Percentiles rank a stretch among this genome's conserved stretches.
Conservation (phyloP, 2,888 invertebrate genomes). For the Agapostemon virescens region DNA sequence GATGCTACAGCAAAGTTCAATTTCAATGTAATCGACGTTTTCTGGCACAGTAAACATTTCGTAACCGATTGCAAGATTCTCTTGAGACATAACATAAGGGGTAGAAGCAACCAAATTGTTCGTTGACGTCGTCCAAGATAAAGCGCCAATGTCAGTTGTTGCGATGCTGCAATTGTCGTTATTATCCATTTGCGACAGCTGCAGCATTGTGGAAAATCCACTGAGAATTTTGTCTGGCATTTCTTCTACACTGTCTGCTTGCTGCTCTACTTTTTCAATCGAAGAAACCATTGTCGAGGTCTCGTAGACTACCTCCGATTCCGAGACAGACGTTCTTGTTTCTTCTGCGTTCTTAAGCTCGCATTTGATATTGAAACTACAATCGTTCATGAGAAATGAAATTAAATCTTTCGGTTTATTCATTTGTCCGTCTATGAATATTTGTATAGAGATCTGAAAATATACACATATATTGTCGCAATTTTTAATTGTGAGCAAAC, state of each 20-base stretch:
- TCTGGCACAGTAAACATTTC: constrained; percentile 45
- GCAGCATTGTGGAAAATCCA: constrained; percentile 19
- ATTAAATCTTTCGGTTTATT: constrained; percentile 49
- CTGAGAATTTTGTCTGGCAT: constrained; percentile 31
- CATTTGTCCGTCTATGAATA: constrained; percentile 43
- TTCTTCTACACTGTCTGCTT: background rate
- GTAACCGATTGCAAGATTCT: constrained; percentile 40
- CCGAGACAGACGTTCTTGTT: background rate
- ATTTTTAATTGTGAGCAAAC: no score
- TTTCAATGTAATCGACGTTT: constrained; percentile 50
- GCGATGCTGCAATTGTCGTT: background rate
- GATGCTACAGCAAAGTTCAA: constrained; percentile 47
- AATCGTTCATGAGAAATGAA: constrained; percentile 14
- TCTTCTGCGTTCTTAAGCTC: background rate
- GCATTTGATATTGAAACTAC: constrained; percentile 42
- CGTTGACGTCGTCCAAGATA: constrained; percentile 37
- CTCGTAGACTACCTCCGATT: constrained; percentile 31
- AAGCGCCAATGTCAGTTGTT: constrained; percentile 43
- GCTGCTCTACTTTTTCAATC: background rate
- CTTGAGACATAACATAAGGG: constrained; percentile 27
- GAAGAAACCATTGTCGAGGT: background rate
- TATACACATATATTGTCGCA: background rate
- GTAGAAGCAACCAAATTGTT: constrained; percentile 26
- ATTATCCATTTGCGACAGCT: background rate
- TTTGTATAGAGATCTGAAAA: constrained; percentile 60